Evolutionary conservation across 2,797 vertebrate genomes (phyloP), one percentile per base, ranked within the genome.

Genomic region (Gallinago nigripennis): DNA sequence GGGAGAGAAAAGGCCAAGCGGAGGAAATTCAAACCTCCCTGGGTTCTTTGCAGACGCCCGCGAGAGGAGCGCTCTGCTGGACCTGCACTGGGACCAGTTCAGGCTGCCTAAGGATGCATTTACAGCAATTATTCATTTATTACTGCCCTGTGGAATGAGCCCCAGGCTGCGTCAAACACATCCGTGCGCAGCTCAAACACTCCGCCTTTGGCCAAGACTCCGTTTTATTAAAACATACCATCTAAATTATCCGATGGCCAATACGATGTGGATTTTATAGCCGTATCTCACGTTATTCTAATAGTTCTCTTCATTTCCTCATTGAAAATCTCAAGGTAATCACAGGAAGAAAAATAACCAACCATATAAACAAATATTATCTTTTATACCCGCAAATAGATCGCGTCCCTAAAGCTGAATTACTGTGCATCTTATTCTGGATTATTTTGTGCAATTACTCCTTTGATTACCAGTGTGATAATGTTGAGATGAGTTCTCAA

Each of bases 391-490:
- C 21, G 30, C 46, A 95, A 92, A 97, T 76, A 95, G 90, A 96
- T 96, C 81, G 73, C 71, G 90, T 96, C 92, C 93, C 76, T 72
- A 78, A 96, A 96, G 58, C 83, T 94, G 94, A 97, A 90, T 97
- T 88, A 88, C 66, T 91, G 39, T 92, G 89, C 43, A 46, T 93
- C 51, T 94, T 92, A 95, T 94, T 88, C 89, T 95, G 88, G 71
- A 94, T 90, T 94, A 91, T 96, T 97, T 96, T 91, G 60, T 70
- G 39, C 85, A 96, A 97, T 97, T 97, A 92, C 53, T 95, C 95
- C 11, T 60, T 96, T 98, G 97, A 97, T 95, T 97, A 90, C 65
- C 58, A 71, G 46, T 84, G 91, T 93, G 94, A 97, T 96, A 96
- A 94, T 21, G 28, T 82, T 66, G 91, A 92, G 82, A 95, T 92